Percentiles rank a stretch among this genome's conserved stretches.
Conservation (phyloP, 2,797 vertebrate genomes). For the Sebastes itinus region DNA sequence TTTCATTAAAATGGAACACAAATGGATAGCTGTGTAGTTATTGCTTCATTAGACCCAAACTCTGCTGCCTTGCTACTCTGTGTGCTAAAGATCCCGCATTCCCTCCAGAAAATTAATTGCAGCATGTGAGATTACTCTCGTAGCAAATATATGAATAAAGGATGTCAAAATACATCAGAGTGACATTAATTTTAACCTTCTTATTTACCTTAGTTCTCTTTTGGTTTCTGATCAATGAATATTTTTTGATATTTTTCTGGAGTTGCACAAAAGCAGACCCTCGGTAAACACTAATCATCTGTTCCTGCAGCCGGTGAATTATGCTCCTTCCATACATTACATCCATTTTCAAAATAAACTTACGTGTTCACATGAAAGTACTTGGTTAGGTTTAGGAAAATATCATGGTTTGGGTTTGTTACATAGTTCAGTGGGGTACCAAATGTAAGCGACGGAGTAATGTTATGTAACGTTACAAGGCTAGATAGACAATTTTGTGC, state of each 20-base stretch:
- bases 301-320: neutral
- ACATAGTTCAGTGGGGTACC: neutral
- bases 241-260: neutral
- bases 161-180: slow-evolving; percentile 34
- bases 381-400: neutral
- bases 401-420: neutral
- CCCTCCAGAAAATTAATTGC: slow-evolving; percentile 46
- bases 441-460: neutral
- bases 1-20: slow-evolving; percentile 81
- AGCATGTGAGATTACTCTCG: slow-evolving; percentile 18
- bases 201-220: neutral
- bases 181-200: slow-evolving; percentile 40
- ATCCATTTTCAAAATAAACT: too few species aligned
- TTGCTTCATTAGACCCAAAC: slow-evolving; percentile 70
- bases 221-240: neutral
- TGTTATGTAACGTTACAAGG: neutral
- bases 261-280: neutral
- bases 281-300: neutral
- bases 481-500: too few species aligned
- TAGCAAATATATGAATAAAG: slow-evolving; percentile 50
- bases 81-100: slow-evolving; percentile 34
- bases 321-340: too few species aligned
- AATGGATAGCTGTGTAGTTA: slow-evolving; percentile 68
- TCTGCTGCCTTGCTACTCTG: slow-evolving; percentile 17
- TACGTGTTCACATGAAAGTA: too few species aligned